Evolutionary conservation across 2,888 invertebrate species (phyloP).

Genomic region (Ormyrus nitidulus): DNA sequence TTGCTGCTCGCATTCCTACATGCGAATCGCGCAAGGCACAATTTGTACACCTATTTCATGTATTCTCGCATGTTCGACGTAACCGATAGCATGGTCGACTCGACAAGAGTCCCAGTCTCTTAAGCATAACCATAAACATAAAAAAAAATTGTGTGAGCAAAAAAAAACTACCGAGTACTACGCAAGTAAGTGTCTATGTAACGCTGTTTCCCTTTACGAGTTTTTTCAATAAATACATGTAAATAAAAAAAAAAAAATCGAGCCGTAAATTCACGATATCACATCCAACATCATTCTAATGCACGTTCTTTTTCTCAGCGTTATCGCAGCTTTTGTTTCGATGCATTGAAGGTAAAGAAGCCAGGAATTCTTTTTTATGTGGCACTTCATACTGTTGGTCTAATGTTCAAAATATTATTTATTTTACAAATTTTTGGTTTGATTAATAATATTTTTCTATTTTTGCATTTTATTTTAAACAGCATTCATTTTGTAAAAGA

Average conservation of each 20-base stretch:
- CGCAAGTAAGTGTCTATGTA: constrained; percentile 68
- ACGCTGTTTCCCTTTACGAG: constrained; percentile 66
- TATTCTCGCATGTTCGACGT: constrained; percentile 57
- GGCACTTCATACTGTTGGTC: not conserved
- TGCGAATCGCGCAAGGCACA: constrained; percentile 53
- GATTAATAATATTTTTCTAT: too few species aligned
- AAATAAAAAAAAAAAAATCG: constrained; percentile 60
- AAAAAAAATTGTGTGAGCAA: constrained; percentile 52
- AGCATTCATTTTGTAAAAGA: too few species aligned
- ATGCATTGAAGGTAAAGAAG: too few species aligned
- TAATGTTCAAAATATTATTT: too few species aligned
- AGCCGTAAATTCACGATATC: not conserved
- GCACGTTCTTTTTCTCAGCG: not conserved
- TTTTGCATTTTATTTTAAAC: too few species aligned
- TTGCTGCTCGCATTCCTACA: constrained; percentile 52
- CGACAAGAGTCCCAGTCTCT: constrained; percentile 55
- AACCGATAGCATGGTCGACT: constrained; percentile 56
- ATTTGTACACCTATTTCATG: constrained; percentile 54
- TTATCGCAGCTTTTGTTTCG: too few species aligned
- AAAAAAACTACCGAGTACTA: constrained; percentile 59
- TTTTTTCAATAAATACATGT: constrained; percentile 70
- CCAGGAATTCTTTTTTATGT: not conserved
- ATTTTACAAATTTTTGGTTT: too few species aligned
- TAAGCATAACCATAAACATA: constrained; percentile 56
- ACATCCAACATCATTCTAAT: not conserved